Base-by-base conservation (phyloP, 1,140 invertebrate species). In the Drosophila pachea region DNA sequence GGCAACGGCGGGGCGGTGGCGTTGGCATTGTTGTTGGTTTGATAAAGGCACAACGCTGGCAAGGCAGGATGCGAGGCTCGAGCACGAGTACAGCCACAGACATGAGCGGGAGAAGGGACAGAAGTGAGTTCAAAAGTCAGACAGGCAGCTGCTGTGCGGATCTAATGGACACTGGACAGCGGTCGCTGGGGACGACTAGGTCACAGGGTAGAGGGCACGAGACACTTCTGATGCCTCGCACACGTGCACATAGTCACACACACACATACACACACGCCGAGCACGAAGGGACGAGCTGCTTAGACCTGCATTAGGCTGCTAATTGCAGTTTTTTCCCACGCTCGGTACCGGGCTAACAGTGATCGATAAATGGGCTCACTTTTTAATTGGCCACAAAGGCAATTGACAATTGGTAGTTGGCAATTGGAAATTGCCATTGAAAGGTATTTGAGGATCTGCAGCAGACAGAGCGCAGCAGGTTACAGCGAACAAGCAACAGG, bases 291-390 rank as follows among this genome's bases (percentile, higher is more conserved):
- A 32, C 11, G 22, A 29, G 52, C 50, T 54, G 16, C 9, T 54
- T 69, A 43, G 36, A 8, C 33, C 48, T 49, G 47, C 52, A 62
- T 77, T 63, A 54, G 68, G 36, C 56, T 73, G 63, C 75, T 83
- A 65, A 74, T 68, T 69, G 54, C n/a, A 35, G 14, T 33, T 29
- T 47, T 47, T 49, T 35, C 4, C 12, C 32, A 38, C 29, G n/a
- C 42, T 53, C 11, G 50, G 33, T 68, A 53, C 50, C 56, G 74
- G 71, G 67, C 53, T 67, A 84, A 84, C 76, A 84, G 73, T 86
- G 78, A 83, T 76, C 73, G 68, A 56, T 68, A 76, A 76, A 84
- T 70, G 73, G 66, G 50, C 55, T 48, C 66, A 52, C 63, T 84
- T 43, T 69, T 84, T 68, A 73, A 83, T 84, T 74, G 75, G 67